phyloP scores from a whole-genome alignment of 2,113 vertebrate genomes.

The Eclectus roratus region DNA sequence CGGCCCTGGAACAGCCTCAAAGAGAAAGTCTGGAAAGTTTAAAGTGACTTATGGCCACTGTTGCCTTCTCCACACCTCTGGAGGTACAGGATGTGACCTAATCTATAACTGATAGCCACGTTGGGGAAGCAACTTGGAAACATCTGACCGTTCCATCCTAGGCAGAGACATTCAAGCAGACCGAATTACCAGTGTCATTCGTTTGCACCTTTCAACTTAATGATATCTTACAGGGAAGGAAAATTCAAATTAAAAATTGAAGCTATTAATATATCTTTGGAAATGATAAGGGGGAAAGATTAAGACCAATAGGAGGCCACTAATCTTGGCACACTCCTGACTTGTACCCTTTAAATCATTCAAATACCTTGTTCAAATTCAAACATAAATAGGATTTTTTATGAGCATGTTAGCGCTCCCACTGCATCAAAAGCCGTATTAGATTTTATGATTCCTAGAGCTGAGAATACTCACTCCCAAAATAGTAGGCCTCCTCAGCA shows the following conservation, averaged over 20 bases:
- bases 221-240: slow-evolving; percentile 54
- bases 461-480: slow-evolving; percentile 1
- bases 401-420: not conserved
- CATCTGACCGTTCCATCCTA: not conserved
- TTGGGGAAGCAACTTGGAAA: not conserved
- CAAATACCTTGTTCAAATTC: slow-evolving; percentile 34
- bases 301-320: slow-evolving; percentile 43
- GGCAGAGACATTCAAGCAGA: not conserved
- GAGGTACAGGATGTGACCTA: not conserved
- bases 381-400: slow-evolving; percentile 35
- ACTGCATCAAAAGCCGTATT: not conserved
- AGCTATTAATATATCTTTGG: slow-evolving; percentile 59
- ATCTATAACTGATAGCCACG: not conserved
- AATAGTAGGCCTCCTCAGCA: not conserved
- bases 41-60: not conserved
- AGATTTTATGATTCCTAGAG: not conserved
- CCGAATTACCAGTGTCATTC: slow-evolving; percentile 33
- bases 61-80: not conserved
- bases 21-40: not conserved
- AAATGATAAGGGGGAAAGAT: slow-evolving; percentile 29
- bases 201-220: slow-evolving; percentile 56
- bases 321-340: slow-evolving; percentile 35
- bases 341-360: slow-evolving; percentile 34
- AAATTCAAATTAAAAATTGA: slow-evolving; percentile 70
- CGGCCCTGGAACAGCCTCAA: not conserved